These are phyloP conservation scores for Burhinus oedicnemus DNA, from an alignment of 2,113 vertebrate genomes.

Conservation along the genomic window DNA sequence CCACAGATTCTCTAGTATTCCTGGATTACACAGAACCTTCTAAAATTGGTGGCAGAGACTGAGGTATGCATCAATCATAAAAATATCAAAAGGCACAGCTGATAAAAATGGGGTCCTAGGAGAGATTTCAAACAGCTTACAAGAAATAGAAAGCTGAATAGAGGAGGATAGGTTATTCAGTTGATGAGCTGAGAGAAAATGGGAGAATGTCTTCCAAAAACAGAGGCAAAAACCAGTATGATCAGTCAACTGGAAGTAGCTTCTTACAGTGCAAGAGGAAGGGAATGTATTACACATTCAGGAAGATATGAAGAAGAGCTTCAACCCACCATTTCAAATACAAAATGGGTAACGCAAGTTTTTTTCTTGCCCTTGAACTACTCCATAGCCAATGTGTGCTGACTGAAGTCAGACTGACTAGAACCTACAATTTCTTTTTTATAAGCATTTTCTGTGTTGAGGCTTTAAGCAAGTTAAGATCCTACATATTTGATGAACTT, in stretches of 20 bases:
- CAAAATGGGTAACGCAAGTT: neutral
- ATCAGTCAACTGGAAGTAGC: neutral
- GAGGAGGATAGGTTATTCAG: neutral
- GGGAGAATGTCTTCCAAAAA: neutral
- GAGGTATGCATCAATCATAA: neutral
- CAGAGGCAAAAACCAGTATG: neutral
- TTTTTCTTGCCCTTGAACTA: neutral
- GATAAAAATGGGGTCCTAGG: neutral
- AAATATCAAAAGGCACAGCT: neutral
- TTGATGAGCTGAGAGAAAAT: neutral
- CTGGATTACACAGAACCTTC: neutral
- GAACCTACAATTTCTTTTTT: neutral
- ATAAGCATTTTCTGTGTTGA: neutral
- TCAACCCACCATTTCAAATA: neutral
- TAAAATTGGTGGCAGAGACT: neutral
- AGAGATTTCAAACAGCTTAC: neutral
- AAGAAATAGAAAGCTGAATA: neutral
- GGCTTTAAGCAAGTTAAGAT: neutral
- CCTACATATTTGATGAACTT: neutral
- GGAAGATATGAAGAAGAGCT: neutral
- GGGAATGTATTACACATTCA: neutral
- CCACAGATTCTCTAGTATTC: neutral
- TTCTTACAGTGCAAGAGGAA: neutral
- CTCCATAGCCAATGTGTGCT: neutral
- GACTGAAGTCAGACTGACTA: neutral